Evolutionary conservation across 2,888 invertebrate species (phyloP), one percentile per base, ranked within the genome.

Genomic region (Ornithoptera priamus): DNA sequence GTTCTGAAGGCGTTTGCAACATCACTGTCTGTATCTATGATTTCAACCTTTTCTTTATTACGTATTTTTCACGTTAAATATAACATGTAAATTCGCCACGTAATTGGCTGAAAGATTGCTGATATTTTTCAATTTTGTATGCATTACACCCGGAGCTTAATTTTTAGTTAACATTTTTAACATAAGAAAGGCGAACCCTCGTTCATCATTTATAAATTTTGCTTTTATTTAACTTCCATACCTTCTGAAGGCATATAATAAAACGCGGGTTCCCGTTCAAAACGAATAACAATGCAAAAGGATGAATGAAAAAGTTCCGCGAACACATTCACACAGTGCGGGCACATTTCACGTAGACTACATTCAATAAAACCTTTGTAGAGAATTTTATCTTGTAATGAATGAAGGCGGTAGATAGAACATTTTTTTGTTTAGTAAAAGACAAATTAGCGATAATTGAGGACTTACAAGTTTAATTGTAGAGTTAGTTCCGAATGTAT

Each of bases 231-330:
- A 58, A 58, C 20, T 10, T 20, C 22, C 46, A 62, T 62, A 46
- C 2, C 12, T 39, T 61, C 12, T 15, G 30, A 30, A 6, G 39
- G n/a, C 8, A 17, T 56, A 12, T 61, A 53, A 39, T 1, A 61
- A 56, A 61, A 53, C 62, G n/a, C 61, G n/a, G 30, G 17, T 15
- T 42, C 10, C 22, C 62, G 24, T 63, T 63, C 57, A 39, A 67
- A 62, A 24, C 20, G 17, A 46, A 57, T 24, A 62, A 42, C 30
- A 58, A 46, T 42, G 67, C 36, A 62, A 68, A 68, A 68, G 30
- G 24, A 62, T 46, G 57, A 67, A 58, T 57, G 58, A 58, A 50
- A 30, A 62, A 59, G 22, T 58, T 18, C 17, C 12, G 24, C 42
- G 67, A 67, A 56, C 22, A 58, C 22, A 18, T 60, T 24, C 24